Percentiles rank a stretch among this genome's conserved stretches.
Conservation (phyloP, 2,797 vertebrate species). For the Mus caroli region DNA sequence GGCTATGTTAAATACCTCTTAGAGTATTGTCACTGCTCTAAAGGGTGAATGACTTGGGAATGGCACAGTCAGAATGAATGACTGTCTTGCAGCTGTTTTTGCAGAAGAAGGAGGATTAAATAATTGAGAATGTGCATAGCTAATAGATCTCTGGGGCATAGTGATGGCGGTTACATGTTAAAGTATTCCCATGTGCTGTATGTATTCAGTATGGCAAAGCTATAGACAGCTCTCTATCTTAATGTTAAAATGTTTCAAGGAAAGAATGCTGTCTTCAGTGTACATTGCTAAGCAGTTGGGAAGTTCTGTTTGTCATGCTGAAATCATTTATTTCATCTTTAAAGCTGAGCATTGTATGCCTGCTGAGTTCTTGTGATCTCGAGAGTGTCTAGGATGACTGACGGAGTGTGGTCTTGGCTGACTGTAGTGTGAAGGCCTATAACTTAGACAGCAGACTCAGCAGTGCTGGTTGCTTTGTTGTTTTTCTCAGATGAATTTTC, state of each 20-base stretch:
- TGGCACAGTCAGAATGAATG: not conserved
- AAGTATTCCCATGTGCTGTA: constrained; percentile 19
- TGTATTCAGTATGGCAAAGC: not conserved
- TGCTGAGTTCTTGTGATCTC: constrained; percentile 13
- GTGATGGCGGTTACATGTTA: not conserved
- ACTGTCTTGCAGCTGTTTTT: not conserved
- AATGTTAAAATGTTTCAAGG: constrained; percentile 2
- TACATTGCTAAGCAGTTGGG: not conserved
- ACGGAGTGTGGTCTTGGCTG: constrained; percentile 8
- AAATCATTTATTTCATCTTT: constrained; percentile 45
- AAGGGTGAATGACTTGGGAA: not conserved
- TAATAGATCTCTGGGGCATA: constrained; percentile 27
- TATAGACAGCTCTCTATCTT: constrained; percentile 37
- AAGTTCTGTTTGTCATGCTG: constrained; percentile 35
- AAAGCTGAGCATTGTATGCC: not conserved
- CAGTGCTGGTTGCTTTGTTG: constrained; percentile 52
- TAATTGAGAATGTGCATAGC: not conserved
- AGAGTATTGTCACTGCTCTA: not conserved
- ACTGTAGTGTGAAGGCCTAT: not conserved
- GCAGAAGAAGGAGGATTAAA: not conserved
- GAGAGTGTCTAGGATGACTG: constrained; percentile 3
- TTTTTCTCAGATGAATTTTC: constrained; percentile 87
- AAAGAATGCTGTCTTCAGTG: not conserved
- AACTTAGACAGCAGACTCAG: not conserved
- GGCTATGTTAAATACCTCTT: constrained; percentile 7